Conservation (phyloP, 2,797 vertebrate species). For the Emydoidea blandingii region DNA sequence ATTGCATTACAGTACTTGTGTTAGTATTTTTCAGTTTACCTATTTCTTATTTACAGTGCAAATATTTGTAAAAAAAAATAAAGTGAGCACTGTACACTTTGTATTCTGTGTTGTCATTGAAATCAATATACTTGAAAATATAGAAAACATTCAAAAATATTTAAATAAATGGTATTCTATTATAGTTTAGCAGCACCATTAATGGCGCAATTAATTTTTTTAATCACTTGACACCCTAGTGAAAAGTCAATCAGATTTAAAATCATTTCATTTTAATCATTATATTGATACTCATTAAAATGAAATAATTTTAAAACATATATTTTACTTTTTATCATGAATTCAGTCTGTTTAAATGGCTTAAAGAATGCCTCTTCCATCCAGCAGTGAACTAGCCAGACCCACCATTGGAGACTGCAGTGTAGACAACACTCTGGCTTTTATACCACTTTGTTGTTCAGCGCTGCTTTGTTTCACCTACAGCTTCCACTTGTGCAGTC, state of each 20-base stretch:
- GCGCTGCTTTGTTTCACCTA: not conserved
- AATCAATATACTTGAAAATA: too few species aligned
- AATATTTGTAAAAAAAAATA: too few species aligned
- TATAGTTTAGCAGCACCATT: too few species aligned
- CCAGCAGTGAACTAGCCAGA: not conserved
- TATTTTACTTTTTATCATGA: constrained; percentile 22
- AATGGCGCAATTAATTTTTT: too few species aligned
- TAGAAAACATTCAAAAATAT: too few species aligned
- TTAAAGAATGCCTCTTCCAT: not conserved
- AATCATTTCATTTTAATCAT: constrained; percentile 31
- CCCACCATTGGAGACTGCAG: not conserved
- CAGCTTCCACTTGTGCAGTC: not conserved
- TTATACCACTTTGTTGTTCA: not conserved
- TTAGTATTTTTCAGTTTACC: too few species aligned
- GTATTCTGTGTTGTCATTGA: too few species aligned
- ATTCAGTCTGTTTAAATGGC: constrained; percentile 14
- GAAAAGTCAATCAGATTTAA: constrained; percentile 2
- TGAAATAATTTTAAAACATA: not conserved
- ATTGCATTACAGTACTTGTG: too few species aligned
- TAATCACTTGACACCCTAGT: too few species aligned
- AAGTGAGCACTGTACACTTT: too few species aligned
- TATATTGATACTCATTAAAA: constrained; percentile 52
- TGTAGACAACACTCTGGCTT: not conserved
- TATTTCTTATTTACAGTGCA: too few species aligned
- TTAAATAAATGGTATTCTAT: too few species aligned